Percentiles rank a stretch among this genome's conserved stretches.
These are phyloP conservation scores for Rhynchophorus ferrugineus DNA, from an alignment of 1,140 invertebrate genomes.

Conservation along the genomic window DNA sequence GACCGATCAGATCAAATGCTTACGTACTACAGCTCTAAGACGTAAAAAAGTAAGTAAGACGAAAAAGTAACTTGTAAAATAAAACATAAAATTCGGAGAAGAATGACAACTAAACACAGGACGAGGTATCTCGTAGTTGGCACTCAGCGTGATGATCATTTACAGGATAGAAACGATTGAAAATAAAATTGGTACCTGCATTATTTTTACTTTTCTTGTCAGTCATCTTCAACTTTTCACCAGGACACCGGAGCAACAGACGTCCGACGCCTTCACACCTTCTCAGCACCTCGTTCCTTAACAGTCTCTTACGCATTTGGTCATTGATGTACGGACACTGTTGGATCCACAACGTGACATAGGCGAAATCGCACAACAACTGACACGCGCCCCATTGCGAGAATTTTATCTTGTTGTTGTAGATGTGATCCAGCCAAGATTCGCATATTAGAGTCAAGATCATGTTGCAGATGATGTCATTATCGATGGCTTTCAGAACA, in stretches of 20 bases:
- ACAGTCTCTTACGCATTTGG: constrained; percentile 54
- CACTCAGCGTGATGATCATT: too few relatives aligned
- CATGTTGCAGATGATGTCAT: constrained; percentile 64
- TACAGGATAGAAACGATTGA: too few relatives aligned
- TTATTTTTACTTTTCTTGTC: constrained; percentile 38
- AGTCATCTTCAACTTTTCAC: constrained; percentile 63
- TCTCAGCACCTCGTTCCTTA: constrained; percentile 66
- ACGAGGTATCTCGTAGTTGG: too few relatives aligned
- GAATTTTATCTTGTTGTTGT: constrained; percentile 70
- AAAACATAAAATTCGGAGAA: too few relatives aligned
- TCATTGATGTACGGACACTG: constrained; percentile 48
- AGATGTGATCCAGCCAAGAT: constrained; percentile 78
- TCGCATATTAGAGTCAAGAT: constrained; percentile 73
- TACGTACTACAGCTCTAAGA: too few relatives aligned
- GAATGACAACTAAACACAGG: too few relatives aligned
- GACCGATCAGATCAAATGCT: too few relatives aligned
- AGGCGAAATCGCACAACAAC: constrained; percentile 65
- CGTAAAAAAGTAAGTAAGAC: too few relatives aligned
- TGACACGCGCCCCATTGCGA: constrained; percentile 55
- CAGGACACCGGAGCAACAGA: constrained; percentile 63
- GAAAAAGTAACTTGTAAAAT: too few relatives aligned
- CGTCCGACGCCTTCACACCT: constrained; percentile 74
- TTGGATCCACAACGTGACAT: constrained; percentile 62
- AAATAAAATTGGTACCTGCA: too few relatives aligned
- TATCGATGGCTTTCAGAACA: constrained; percentile 62